phyloP scores from a whole-genome alignment of 2,797 vertebrate genomes.

The Pelobates cultripes region DNA sequence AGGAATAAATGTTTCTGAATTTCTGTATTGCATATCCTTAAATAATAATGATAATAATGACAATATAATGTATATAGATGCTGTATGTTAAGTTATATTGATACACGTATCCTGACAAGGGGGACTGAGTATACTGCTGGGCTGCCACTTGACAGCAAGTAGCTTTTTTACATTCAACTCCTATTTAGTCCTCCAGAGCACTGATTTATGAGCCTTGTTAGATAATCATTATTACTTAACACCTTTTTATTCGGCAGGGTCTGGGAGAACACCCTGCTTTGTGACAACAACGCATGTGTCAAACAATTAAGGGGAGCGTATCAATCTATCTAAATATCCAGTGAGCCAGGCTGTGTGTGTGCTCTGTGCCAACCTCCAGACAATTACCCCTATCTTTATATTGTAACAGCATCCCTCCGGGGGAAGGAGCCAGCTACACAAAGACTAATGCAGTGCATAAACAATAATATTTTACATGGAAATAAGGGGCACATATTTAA shows the following conservation, averaged over 20 bases:
- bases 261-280: constrained; percentile 63
- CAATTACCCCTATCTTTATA: not conserved
- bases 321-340: constrained; percentile 44
- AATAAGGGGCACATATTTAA: too few relatives aligned
- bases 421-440: not conserved
- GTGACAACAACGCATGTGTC: constrained; percentile 64
- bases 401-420: not conserved
- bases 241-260: constrained; percentile 66
- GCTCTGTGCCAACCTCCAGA: not conserved
- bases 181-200: constrained; percentile 60
- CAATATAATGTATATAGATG: too few relatives aligned
- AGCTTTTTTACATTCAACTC: constrained; percentile 36
- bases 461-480: not conserved
- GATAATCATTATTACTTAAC: constrained; percentile 78
- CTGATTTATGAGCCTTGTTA: constrained; percentile 85
- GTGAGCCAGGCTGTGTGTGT: not conserved
- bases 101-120: not conserved
- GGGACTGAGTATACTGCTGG: constrained; percentile 48
- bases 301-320: constrained; percentile 58
- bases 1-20: too few relatives aligned
- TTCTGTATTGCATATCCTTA: too few relatives aligned
- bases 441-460: not conserved
- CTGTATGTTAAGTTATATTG: too few relatives aligned
- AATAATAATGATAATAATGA: too few relatives aligned
- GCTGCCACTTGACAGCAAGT: constrained; percentile 60